Evolutionary conservation across 2,797 vertebrate species (phyloP), one percentile per base, ranked within the genome.

Genomic region (Nasua narica): DNA sequence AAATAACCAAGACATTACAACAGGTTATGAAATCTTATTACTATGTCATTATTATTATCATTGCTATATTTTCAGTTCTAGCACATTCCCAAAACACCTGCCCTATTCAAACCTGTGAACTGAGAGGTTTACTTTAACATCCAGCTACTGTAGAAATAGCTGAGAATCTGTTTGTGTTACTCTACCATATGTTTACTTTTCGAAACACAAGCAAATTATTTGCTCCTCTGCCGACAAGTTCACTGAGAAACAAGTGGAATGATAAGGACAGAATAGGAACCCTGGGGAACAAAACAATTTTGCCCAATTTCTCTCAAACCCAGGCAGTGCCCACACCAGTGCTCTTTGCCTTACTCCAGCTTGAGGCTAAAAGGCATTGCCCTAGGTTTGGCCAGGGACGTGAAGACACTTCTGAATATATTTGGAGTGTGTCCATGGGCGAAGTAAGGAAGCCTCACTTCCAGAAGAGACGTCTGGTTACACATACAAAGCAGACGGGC

Each of bases 311-410:
- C 52, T 60, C 65, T 89, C 32, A 32, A 11, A 18, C 18, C 2
- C 5, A 46, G 9, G 13, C 13, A 23, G 9, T 1, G 8, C 5
- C 2, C 35, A 7, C 7, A 2, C 21, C 9, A 5, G 6, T 4
- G 37, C 27, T 84, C 29, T 32, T 60, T n/a, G 2, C 12, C 7
- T 54, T 37, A 1, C 32, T 93, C 32, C 25, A 40, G 32, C 4
- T 6, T 56, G 77, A 48, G 10, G 10, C 40, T 16, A 67, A 67
- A 60, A 5, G n/a, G 2, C 15, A 60, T 21, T 25, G 7, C 50
- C 15, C 27, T 15, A 87, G 58, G 16, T 43, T 8, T 54, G n/a
- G 46, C 11, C 54, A 15, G 32, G 35, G 0, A 70, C 25, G 11
- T 13, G 46, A 76, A 62, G 48, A 70, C 14, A 13, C 43, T 79